phyloP scores from a whole-genome alignment of 2,888 invertebrate species.

The Clusia tigrina region DNA sequence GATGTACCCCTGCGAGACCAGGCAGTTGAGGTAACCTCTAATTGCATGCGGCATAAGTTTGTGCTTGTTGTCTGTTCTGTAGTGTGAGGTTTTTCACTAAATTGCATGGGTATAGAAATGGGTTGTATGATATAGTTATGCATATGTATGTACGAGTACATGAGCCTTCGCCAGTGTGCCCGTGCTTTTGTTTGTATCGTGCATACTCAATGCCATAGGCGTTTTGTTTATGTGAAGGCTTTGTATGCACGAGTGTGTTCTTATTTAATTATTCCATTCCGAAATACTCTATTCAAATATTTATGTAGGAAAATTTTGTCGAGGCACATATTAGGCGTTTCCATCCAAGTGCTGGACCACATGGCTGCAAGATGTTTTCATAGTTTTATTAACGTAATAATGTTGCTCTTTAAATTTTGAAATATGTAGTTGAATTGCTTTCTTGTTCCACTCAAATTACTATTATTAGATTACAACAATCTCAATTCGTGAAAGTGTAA shows the following conservation, averaged over 20 bases:
- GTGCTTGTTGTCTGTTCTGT: neutral
- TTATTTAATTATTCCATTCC: constrained; percentile 6
- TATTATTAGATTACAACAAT: neutral
- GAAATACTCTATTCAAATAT: neutral
- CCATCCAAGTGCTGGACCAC: neutral
- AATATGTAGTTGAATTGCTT: neutral
- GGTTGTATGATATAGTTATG: neutral
- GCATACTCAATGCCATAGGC: neutral
- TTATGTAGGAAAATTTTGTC: neutral
- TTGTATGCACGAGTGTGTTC: too few relatives aligned
- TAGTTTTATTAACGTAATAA: neutral
- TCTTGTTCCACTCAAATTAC: neutral
- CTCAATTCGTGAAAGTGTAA: too few relatives aligned
- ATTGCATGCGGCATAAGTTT: neutral
- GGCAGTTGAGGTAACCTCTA: neutral
- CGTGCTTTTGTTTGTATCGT: neutral
- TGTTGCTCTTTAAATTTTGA: neutral
- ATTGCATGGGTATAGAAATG: neutral
- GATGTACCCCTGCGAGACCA: too few relatives aligned
- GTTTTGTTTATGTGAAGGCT: neutral
- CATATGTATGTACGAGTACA: neutral
- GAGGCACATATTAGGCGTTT: neutral
- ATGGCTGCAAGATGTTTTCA: neutral
- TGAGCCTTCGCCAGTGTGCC: neutral
- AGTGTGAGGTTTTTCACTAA: neutral